These are phyloP conservation scores for Mesocricetus auratus DNA, from an alignment of 2,113 vertebrate species.

Conservation along the genomic window DNA sequence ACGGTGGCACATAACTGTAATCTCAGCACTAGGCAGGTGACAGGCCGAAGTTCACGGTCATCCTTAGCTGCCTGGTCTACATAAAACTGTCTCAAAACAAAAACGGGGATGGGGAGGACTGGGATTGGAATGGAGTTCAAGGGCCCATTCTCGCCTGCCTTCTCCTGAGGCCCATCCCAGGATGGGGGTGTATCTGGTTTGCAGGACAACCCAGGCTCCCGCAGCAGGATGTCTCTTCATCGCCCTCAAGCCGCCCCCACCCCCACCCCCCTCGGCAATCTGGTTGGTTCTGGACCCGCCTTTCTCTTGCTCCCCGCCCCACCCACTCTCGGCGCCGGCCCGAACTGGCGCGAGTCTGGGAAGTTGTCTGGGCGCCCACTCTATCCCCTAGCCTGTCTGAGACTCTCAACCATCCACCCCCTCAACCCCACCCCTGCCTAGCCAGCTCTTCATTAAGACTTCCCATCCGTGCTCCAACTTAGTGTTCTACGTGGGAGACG, in stretches of 20 bases:
- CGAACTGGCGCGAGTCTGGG: not conserved
- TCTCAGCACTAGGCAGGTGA: not conserved
- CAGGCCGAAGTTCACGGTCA: not conserved
- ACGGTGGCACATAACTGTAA: not conserved
- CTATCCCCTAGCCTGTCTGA: not conserved
- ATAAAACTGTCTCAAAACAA: not conserved
- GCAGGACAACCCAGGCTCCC: not conserved
- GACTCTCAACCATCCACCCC: not conserved
- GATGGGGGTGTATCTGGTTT: not conserved
- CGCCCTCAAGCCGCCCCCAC: too few relatives aligned
- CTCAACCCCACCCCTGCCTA: too few relatives aligned
- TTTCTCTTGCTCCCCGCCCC: not conserved
- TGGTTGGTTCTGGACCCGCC: not conserved
- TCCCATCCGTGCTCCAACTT: not conserved
- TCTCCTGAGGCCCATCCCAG: not conserved
- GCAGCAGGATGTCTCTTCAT: not conserved
- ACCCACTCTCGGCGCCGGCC: not conserved
- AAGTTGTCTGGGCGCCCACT: not conserved
- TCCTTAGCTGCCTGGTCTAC: not conserved
- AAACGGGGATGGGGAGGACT: not conserved
- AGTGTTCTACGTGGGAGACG: not conserved
- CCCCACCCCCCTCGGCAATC: not conserved
- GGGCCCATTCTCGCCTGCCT: not conserved
- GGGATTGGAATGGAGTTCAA: not conserved
- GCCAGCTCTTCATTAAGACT: not conserved